These are phyloP conservation scores for Garrulus glandarius DNA, from an alignment of 2,797 vertebrate genomes.

Conservation along the genomic window DNA sequence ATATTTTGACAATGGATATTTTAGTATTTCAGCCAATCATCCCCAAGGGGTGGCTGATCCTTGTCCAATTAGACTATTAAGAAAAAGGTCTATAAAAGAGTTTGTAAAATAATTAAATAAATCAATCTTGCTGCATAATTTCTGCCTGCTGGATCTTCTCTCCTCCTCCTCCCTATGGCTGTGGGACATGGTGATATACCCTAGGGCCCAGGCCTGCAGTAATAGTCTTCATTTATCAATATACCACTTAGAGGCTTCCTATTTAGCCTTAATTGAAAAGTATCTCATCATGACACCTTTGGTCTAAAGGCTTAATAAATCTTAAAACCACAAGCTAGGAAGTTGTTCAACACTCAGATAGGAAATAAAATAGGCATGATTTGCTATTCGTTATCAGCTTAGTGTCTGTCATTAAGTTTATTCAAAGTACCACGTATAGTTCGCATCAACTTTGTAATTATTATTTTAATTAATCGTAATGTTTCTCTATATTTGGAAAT, in stretches of 20 bases:
- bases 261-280: not conserved
- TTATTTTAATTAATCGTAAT: not conserved
- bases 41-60: no score
- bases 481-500: not conserved
- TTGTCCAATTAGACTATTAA: no score
- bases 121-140: no score
- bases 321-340: not conserved
- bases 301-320: not conserved
- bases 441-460: not conserved
- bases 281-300: not conserved
- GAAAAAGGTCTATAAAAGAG: no score
- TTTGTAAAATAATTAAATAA: no score
- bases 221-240: not conserved
- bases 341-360: not conserved
- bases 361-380: not conserved
- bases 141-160: no score
- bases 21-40: no score
- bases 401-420: not conserved
- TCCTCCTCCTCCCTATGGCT: no score
- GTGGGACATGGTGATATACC: no score
- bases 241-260: not conserved
- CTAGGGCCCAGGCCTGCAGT: no score
- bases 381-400: not conserved
- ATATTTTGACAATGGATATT: no score
- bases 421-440: not conserved